Evolutionary conservation across 2,113 vertebrate species (phyloP).

Genomic region (Leptobrachium ailaonicum): DNA sequence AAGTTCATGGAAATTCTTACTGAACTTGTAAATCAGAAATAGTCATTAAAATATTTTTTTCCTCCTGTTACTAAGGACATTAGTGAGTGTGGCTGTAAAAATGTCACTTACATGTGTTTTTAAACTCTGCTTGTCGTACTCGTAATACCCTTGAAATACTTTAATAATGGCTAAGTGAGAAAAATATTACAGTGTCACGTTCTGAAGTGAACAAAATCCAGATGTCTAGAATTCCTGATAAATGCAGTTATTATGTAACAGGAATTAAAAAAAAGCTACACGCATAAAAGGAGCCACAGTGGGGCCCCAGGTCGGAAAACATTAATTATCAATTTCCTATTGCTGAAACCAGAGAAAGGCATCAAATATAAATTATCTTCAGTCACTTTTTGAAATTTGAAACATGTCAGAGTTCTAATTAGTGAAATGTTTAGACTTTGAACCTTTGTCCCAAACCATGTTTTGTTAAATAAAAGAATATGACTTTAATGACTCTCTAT

Average conservation of each 20-base stretch:
- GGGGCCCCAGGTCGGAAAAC: not conserved
- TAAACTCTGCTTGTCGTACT: no score
- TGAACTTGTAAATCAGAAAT: conserved; percentile 40
- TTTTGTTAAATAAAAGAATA: no score
- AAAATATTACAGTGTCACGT: conserved; percentile 51
- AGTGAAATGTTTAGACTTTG: no score
- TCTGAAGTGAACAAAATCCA: conserved; percentile 57
- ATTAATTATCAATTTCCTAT: not conserved
- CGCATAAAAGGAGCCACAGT: not conserved
- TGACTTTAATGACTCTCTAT: no score
- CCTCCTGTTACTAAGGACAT: not conserved
- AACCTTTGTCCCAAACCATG: no score
- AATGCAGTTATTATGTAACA: conserved; percentile 10
- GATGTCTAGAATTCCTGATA: conserved; percentile 50
- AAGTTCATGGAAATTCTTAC: conserved; percentile 32
- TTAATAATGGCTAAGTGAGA: no score
- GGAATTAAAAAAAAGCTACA: not conserved
- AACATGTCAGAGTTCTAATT: no score
- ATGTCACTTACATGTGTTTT: no score
- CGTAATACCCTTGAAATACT: no score
- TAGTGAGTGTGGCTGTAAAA: no score
- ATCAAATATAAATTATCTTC: not conserved
- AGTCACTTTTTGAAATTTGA: not conserved
- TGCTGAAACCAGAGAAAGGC: not conserved
- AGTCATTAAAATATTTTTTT: conserved; percentile 56